Percentiles rank a stretch among this genome's conserved stretches.
phyloP scores from a whole-genome alignment of 2,888 invertebrate species.

The Pyralis farinalis region DNA sequence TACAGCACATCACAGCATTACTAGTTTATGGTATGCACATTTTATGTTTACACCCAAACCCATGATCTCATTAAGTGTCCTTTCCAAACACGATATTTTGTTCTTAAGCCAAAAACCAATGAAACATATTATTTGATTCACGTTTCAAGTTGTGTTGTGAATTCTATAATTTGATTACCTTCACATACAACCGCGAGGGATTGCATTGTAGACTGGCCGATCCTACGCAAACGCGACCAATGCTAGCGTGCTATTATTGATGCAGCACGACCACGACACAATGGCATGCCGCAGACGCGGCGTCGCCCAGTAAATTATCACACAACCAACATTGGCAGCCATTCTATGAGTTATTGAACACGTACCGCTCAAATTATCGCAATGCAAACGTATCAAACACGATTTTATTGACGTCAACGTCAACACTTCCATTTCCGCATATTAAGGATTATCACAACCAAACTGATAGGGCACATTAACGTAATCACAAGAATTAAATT shows the following conservation, averaged over 20 bases:
- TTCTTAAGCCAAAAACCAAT: too few relatives aligned
- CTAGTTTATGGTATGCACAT: too few relatives aligned
- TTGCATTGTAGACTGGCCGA: slow-evolving; percentile 12
- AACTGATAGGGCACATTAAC: too few relatives aligned
- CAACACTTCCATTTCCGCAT: background rate
- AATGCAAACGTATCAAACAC: background rate
- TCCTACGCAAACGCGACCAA: slow-evolving; percentile 37
- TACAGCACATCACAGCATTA: too few relatives aligned
- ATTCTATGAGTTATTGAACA: slow-evolving; percentile 24
- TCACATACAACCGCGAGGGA: background rate
- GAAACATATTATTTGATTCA: too few relatives aligned
- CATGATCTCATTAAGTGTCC: too few relatives aligned
- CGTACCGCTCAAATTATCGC: background rate
- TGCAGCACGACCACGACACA: too few relatives aligned
- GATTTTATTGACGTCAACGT: slow-evolving; percentile 12
- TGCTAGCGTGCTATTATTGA: slow-evolving; percentile 45
- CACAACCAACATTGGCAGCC: slow-evolving; percentile 53
- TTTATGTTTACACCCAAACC: too few relatives aligned
- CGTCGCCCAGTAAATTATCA: slow-evolving; percentile 63
- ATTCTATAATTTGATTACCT: slow-evolving; percentile 6
- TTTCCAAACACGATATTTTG: too few relatives aligned
- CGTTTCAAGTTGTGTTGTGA: too few relatives aligned
- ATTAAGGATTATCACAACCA: background rate
- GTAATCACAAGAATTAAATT: too few relatives aligned
- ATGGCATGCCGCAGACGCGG: slow-evolving; percentile 60